Percentiles rank a stretch among this genome's conserved stretches.
Evolutionary conservation across 2,113 vertebrate genomes (phyloP).

Genomic region (Thamnaconus septentrionalis): DNA sequence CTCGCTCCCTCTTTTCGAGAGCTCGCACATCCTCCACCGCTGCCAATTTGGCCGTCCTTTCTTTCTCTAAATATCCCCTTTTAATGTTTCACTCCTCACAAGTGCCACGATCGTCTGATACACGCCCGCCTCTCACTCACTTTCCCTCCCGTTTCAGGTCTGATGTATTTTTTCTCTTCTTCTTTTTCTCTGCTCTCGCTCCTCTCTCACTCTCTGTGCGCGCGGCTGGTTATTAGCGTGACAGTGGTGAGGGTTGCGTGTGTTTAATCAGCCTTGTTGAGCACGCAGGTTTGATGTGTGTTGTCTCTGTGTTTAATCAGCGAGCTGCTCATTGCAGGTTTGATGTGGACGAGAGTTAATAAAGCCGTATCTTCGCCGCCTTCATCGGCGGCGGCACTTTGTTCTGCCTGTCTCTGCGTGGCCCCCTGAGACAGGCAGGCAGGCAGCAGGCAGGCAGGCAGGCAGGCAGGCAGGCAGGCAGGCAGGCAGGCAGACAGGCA

Average conservation of each 20-base stretch:
- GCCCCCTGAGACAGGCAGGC: neutral
- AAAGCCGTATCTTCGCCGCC: slow-evolving; percentile 73
- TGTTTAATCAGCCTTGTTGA: slow-evolving; percentile 76
- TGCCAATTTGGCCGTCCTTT: slow-evolving; percentile 33
- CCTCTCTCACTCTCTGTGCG: too few relatives aligned
- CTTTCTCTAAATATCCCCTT: slow-evolving; percentile 61
- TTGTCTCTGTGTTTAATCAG: slow-evolving; percentile 79
- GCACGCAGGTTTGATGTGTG: slow-evolving; percentile 77
- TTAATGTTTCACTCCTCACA: slow-evolving; percentile 56
- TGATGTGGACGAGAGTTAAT: slow-evolving; percentile 81
- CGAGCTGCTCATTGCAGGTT: slow-evolving; percentile 69
- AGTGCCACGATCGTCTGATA: slow-evolving; percentile 60
- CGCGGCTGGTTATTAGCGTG: slow-evolving; percentile 68
- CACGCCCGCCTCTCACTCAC: slow-evolving; percentile 18
- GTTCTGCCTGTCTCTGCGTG: slow-evolving; percentile 51
- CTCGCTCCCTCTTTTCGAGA: slow-evolving; percentile 30
- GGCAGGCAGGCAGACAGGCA: too few relatives aligned
- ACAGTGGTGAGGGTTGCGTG: slow-evolving; percentile 49
- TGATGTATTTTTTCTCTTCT: neutral
- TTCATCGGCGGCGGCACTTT: slow-evolving; percentile 74
- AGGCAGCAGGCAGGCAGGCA: slow-evolving; percentile 34
- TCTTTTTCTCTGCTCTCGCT: neutral
- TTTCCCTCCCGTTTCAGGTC: neutral
- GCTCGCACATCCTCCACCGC: slow-evolving; percentile 24
- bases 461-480: too few relatives aligned